A percentile compares a stretch with the other conserved stretches of the same genome.
These are phyloP conservation scores for Tyto alba DNA, from an alignment of 2,113 vertebrate genomes.

Conservation along the genomic window DNA sequence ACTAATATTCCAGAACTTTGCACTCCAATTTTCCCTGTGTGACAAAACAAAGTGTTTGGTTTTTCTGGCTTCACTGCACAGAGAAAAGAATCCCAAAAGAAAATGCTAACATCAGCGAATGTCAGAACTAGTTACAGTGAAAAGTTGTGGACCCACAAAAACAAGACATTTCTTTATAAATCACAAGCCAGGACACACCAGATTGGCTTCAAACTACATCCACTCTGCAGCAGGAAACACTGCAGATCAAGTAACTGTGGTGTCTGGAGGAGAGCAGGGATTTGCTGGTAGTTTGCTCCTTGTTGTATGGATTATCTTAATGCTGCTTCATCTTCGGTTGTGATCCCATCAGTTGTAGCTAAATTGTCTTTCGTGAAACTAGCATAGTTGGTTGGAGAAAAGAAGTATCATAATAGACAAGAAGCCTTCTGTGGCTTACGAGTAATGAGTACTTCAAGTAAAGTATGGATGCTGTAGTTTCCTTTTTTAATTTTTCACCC, in stretches of 20 bases:
- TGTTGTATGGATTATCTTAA: slow-evolving; percentile 46
- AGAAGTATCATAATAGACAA: neutral
- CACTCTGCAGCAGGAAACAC: slow-evolving; percentile 10
- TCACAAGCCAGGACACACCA: slow-evolving; percentile 19
- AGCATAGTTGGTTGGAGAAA: neutral
- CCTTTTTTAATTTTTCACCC: neutral
- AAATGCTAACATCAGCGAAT: slow-evolving; percentile 55
- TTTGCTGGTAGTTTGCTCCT: slow-evolving; percentile 60
- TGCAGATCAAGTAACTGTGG: neutral
- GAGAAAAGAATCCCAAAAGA: slow-evolving; percentile 44
- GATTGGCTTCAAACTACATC: slow-evolving; percentile 37
- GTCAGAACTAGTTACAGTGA: slow-evolving; percentile 39
- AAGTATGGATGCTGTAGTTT: neutral
- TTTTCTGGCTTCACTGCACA: slow-evolving; percentile 52
- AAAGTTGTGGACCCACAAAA: neutral
- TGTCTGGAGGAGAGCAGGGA: slow-evolving; percentile 49
- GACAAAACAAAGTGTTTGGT: slow-evolving; percentile 60
- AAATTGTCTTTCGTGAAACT: neutral
- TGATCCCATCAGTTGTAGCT: neutral
- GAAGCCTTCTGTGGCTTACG: neutral
- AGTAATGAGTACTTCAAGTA: neutral
- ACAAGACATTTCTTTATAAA: slow-evolving; percentile 31
- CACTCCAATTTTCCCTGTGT: slow-evolving; percentile 42
- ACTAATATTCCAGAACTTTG: slow-evolving; percentile 69
- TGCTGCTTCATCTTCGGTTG: neutral